A percentile compares a stretch with the other conserved stretches of the same genome.
These are phyloP conservation scores for Vandiemenella viatica DNA, from an alignment of 2,888 invertebrate species.

Conservation along the genomic window DNA sequence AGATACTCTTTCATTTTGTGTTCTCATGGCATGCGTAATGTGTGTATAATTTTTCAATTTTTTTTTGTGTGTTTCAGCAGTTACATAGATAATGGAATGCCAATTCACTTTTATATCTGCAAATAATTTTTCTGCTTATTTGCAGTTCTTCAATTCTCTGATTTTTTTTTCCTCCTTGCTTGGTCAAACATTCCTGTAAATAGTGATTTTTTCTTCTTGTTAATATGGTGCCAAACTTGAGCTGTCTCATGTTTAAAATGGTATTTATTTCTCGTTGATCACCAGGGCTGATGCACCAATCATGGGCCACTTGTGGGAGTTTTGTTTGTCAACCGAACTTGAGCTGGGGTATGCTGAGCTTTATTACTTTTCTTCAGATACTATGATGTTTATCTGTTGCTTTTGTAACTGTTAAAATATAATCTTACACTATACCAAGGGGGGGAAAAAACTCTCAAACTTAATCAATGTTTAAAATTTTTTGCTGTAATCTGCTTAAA, in stretches of 20 bases:
- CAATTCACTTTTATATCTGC: too few relatives aligned
- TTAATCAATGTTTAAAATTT: too few relatives aligned
- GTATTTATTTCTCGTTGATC: conserved; percentile 22
- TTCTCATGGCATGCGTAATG: too few relatives aligned
- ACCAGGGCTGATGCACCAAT: conserved; percentile 94
- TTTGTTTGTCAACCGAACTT: conserved; percentile 59
- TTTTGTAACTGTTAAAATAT: too few relatives aligned
- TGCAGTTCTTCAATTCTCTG: background rate
- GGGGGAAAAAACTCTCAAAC: too few relatives aligned
- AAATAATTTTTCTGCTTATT: background rate
- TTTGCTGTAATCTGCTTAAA: too few relatives aligned
- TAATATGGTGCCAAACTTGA: conserved; percentile 16
- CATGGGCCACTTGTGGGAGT: conserved; percentile 91
- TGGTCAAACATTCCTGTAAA: background rate
- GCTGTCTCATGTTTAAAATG: too few relatives aligned
- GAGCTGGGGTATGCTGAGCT: conserved; percentile 26
- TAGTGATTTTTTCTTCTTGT: conserved; percentile 1
- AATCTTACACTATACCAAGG: too few relatives aligned
- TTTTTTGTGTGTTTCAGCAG: too few relatives aligned
- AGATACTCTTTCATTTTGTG: too few relatives aligned
- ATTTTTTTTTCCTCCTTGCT: background rate
- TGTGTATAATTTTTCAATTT: too few relatives aligned
- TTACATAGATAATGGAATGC: too few relatives aligned
- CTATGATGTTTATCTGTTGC: background rate
- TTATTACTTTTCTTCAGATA: background rate